A percentile compares a stretch with the other conserved stretches of the same genome.
Evolutionary conservation across 2,888 invertebrate genomes (phyloP).

Genomic region (Operophtera brumata): DNA sequence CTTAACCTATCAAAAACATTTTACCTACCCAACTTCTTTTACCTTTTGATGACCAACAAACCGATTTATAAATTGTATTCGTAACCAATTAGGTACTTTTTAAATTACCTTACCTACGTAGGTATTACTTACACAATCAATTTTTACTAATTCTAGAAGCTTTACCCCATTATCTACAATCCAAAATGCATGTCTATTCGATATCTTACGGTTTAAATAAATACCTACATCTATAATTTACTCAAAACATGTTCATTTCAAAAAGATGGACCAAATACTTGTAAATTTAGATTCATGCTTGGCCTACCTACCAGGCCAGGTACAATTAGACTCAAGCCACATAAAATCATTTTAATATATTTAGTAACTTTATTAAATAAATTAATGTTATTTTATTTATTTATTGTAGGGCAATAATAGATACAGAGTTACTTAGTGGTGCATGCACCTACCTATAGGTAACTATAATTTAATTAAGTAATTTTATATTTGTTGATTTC

Average conservation of each 20-base stretch:
- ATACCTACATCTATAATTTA: not conserved
- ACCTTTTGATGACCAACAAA: conserved; percentile 53
- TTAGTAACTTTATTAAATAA: too few species aligned
- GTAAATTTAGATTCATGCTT: not conserved
- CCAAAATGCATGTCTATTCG: too few species aligned
- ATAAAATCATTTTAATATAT: too few species aligned
- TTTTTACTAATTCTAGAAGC: not conserved
- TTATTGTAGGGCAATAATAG: conserved; percentile 32
- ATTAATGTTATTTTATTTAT: too few species aligned
- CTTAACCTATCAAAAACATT: conserved; percentile 28
- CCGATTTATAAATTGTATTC: conserved; percentile 5
- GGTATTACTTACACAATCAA: too few species aligned
- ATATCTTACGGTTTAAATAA: too few species aligned
- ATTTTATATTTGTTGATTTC: conserved; percentile 36
- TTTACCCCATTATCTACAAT: not conserved
- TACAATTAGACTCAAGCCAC: too few species aligned
- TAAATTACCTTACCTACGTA: too few species aligned
- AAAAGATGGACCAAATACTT: conserved; percentile 20
- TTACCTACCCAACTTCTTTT: conserved; percentile 46
- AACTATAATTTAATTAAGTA: not conserved
- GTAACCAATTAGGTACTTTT: too few species aligned
- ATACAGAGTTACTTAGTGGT: conserved; percentile 26
- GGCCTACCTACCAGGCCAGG: too few species aligned
- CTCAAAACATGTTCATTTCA: conserved; percentile 16
- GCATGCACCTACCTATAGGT: conserved; percentile 1